phyloP scores from a whole-genome alignment of 2,113 vertebrate species.

The Thermophis baileyi region DNA sequence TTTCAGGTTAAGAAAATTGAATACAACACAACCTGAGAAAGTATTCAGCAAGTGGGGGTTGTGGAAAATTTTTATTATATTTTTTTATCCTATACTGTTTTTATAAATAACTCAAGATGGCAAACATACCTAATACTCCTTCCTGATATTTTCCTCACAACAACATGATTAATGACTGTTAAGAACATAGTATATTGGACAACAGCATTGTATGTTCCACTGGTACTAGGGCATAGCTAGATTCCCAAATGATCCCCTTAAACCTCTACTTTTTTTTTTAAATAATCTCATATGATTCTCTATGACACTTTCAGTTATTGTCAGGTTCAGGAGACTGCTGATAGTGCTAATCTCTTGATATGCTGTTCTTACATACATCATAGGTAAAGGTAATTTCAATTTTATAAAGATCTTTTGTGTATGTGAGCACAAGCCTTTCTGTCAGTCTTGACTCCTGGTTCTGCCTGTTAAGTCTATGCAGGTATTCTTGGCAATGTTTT shows the following conservation, averaged over 20 bases:
- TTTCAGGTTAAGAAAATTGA: not conserved
- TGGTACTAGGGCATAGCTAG: not conserved
- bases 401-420: not conserved
- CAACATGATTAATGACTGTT: not conserved
- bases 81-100: not conserved
- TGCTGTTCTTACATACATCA: not conserved
- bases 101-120: not conserved
- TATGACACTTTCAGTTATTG: not conserved
- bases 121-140: not conserved
- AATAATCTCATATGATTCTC: not conserved
- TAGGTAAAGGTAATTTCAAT: not conserved
- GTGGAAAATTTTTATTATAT: not conserved
- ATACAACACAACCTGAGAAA: not conserved
- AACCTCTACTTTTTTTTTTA: not conserved
- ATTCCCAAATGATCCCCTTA: not conserved
- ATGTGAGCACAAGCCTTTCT: not conserved
- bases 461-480: not conserved
- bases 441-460: not conserved
- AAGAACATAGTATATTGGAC: not conserved
- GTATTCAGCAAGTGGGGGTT: not conserved
- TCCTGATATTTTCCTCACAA: not conserved
- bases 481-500: not conserved
- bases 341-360: not conserved
- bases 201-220: not conserved
- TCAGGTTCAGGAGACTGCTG: not conserved